A percentile compares a stretch with the other conserved stretches of the same genome.
These are phyloP conservation scores for Equus quagga DNA, from an alignment of 2,113 vertebrate species.

Conservation along the genomic window DNA sequence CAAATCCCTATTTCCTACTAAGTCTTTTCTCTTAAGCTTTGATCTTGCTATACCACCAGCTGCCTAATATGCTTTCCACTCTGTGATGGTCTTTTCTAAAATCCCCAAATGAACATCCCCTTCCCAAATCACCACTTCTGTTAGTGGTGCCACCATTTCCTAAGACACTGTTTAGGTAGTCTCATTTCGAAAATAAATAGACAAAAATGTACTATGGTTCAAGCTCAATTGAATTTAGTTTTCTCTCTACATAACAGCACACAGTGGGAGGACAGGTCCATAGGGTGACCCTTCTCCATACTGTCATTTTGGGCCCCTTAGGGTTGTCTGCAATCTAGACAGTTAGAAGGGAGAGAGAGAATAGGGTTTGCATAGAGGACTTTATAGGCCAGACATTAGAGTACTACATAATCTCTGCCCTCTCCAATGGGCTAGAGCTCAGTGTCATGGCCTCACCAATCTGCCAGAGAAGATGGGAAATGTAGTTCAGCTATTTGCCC, in stretches of 20 bases:
- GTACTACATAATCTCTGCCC: not conserved
- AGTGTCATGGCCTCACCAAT: not conserved
- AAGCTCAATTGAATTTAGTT: not conserved
- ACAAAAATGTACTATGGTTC: not conserved
- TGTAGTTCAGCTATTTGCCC: not conserved
- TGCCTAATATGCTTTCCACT: not conserved
- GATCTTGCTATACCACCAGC: too few relatives aligned
- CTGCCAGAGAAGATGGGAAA: not conserved
- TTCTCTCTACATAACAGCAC: not conserved
- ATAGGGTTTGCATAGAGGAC: rapidly evolving
- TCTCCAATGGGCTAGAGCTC: not conserved
- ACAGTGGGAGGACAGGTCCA: too few relatives aligned
- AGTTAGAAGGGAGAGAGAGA: too few relatives aligned
- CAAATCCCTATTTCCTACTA: not conserved
- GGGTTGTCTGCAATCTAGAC: not conserved
- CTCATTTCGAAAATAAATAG: not conserved
- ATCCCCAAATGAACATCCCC: not conserved
- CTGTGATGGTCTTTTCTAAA: not conserved
- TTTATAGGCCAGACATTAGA: not conserved
- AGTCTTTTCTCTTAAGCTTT: not conserved
- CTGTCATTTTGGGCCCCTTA: not conserved
- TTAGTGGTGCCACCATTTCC: not conserved
- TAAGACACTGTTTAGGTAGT: not conserved
- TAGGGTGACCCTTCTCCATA: not conserved
- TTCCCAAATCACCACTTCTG: not conserved